Base-by-base conservation (phyloP, 2,888 invertebrate genomes). In the Pristionchus arcanus region DNA sequence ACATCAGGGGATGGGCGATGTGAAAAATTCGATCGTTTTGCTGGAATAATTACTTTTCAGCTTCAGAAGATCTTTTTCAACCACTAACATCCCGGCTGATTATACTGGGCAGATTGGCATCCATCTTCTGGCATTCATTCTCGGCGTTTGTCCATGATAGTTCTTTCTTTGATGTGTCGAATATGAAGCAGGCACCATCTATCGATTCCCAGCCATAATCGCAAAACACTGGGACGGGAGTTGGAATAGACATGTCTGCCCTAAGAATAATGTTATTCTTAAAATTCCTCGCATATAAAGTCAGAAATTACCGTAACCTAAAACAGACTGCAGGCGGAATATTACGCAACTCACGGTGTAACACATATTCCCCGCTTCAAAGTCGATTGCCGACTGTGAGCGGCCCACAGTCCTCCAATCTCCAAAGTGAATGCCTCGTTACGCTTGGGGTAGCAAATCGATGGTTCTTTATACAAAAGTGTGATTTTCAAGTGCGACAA, bases 11-110 rank as follows among this genome's bases (percentile, higher is more conserved):
- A 49, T 9, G 11, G 11, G 15, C 19, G 4, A 49, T 3, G 21
- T 9, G n/a, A 49, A 11, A 49, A 2, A 81, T 11, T n/a, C 81
- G 81, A 25, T 81, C 81, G 49, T 81, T 81, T 81, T 81, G 81
- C 81, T 81, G 81, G 9, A 81, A 81, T n/a, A 5, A 42, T 42
- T n/a, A n/a, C 42, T 42, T n/a, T n/a, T n/a, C 42, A 42, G 9
- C 42, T 9, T 42, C 9, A 42, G 42, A 42, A 42, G 42, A 42
- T 42, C 4, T 9, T 42, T 9, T 42, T 9, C 3, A 42, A 42
- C 9, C 42, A n/a, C 81, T 25, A 5, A 81, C 81, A 81, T 81
- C 81, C 16, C 49, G 49, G 49, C 81, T 81, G 25, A n/a, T 25
- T 7, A 81, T 81, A 11, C n/a, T 81, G n/a, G 81, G 81, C 49